Percentiles rank a stretch among this genome's conserved stretches.
phyloP scores from a whole-genome alignment of 2,113 vertebrate genomes.

The Sapajus apella region DNA sequence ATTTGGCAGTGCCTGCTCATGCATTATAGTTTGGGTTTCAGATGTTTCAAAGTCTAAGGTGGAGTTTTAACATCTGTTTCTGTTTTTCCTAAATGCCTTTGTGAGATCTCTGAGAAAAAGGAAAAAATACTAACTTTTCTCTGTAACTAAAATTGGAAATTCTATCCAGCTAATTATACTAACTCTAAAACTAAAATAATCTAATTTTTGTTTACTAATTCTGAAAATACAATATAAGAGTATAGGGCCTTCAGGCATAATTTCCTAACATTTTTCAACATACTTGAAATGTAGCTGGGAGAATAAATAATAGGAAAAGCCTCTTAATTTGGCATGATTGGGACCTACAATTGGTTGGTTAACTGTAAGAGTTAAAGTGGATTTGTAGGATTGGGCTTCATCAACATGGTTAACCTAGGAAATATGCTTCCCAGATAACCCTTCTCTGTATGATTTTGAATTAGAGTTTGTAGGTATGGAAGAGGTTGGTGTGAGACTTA shows the following conservation, averaged over 20 bases:
- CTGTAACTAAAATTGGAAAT: background rate
- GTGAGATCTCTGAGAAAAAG: background rate
- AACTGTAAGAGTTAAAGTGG: background rate
- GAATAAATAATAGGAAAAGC: background rate
- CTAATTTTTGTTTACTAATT: constrained; percentile 13
- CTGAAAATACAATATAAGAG: background rate
- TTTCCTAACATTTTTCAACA: background rate
- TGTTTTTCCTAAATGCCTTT: background rate
- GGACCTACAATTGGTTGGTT: background rate
- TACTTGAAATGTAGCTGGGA: background rate
- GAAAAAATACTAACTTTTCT: background rate
- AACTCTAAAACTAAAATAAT: constrained; percentile 12
- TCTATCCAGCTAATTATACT: background rate
- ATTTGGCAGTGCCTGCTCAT: background rate
- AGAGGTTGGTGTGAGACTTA: background rate
- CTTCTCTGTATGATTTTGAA: background rate
- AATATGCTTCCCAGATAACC: background rate
- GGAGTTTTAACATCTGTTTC: background rate
- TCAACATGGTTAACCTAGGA: background rate
- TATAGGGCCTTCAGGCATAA: background rate
- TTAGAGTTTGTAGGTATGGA: background rate
- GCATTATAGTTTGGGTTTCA: background rate
- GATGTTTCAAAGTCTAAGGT: background rate
- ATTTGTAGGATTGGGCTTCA: background rate
- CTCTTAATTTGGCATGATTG: background rate